Conservation (phyloP, 2,797 vertebrate genomes). For the Balearica regulorum region DNA sequence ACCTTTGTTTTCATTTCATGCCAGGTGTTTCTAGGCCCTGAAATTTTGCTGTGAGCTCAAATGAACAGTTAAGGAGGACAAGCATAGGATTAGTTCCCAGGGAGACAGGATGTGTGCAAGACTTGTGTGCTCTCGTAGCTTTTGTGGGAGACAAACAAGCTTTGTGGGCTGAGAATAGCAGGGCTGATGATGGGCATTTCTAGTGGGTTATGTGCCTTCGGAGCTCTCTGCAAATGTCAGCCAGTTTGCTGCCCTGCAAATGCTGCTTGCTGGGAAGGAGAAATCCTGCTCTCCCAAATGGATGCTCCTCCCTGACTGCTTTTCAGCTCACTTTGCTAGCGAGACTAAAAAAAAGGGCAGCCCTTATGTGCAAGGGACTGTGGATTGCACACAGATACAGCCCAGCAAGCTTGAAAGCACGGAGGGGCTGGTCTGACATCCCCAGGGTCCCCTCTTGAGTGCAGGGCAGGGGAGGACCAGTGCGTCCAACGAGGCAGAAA, state of each 20-base stretch:
- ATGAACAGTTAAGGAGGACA: not conserved
- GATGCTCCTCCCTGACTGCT: not conserved
- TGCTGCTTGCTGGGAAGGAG: not conserved
- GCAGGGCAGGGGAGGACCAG: not conserved
- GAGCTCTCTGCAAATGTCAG: constrained; percentile 29
- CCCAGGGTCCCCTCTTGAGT: not conserved
- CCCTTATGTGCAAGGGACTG: not conserved
- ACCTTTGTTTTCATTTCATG: not conserved
- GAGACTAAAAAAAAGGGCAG: not conserved
- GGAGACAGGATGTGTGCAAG: not conserved
- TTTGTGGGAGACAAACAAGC: constrained; percentile 16
- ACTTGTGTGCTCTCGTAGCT: not conserved
- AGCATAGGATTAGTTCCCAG: not conserved
- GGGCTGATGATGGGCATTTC: not conserved
- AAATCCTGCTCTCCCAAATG: not conserved
- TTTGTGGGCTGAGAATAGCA: not conserved
- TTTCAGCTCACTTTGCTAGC: not conserved
- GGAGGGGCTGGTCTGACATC: not conserved
- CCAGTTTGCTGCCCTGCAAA: constrained; percentile 12
- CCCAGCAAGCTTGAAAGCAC: not conserved
- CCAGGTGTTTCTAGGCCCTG: not conserved
- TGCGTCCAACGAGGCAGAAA: not conserved
- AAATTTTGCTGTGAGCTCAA: not conserved
- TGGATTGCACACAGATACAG: not conserved
- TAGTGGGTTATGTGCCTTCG: not conserved